phyloP scores from a whole-genome alignment of 2,888 invertebrate genomes.

The Andrena fulva region DNA sequence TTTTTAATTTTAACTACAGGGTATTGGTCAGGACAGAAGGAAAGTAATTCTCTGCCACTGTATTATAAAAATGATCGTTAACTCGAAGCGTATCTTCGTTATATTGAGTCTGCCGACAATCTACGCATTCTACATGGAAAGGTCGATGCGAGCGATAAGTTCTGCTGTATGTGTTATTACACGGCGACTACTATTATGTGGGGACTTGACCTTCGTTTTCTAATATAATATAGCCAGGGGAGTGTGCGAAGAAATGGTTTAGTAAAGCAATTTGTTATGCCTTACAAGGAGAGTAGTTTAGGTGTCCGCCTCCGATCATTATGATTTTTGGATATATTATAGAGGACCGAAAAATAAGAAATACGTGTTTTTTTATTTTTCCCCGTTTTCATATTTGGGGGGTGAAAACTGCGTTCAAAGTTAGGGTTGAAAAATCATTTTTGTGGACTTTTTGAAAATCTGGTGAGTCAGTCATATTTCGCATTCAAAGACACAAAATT shows the following conservation, averaged over 20 bases:
- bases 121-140: conserved; percentile 42
- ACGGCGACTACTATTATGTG: conserved; percentile 21
- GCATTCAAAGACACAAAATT: too few relatives aligned
- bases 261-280: not conserved
- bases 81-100: conserved; percentile 32
- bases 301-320: too few relatives aligned
- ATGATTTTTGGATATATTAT: too few relatives aligned
- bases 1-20: not conserved
- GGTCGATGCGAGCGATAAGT: conserved; percentile 60
- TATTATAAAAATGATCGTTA: conserved; percentile 40
- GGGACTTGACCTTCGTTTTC: conserved; percentile 37
- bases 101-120: conserved; percentile 32
- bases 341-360: too few relatives aligned
- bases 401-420: too few relatives aligned
- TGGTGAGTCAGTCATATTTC: too few relatives aligned
- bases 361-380: too few relatives aligned
- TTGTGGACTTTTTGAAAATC: too few relatives aligned
- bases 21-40: not conserved
- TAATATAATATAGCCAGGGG: conserved; percentile 2
- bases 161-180: conserved; percentile 15
- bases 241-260: not conserved
- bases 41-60: not conserved
- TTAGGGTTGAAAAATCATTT: too few relatives aligned
- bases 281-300: not conserved
- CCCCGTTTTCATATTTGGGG: too few relatives aligned